A percentile compares a stretch with the other conserved stretches of the same genome.
Conservation (phyloP, 2,888 invertebrate species). For the Aspidiotus rigidus region DNA sequence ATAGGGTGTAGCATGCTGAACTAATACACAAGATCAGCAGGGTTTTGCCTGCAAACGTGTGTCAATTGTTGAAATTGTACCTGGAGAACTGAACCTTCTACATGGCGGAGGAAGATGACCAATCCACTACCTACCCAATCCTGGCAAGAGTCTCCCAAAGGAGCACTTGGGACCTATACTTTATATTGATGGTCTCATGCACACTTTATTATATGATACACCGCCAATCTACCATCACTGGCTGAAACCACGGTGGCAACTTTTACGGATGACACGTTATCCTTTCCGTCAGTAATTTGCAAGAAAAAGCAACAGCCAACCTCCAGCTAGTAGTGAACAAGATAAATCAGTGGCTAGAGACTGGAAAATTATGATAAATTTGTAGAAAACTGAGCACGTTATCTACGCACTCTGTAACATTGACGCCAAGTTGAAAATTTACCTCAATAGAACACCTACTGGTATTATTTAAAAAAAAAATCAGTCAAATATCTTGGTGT, state of each 20-base stretch:
- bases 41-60: not conserved
- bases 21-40: not conserved
- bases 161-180: not conserved
- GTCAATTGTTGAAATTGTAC: too few relatives aligned
- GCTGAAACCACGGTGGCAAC: not conserved
- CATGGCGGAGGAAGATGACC: not conserved
- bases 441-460: not conserved
- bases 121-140: not conserved
- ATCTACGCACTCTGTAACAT: not conserved
- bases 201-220: too few relatives aligned
- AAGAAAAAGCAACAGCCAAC: not conserved
- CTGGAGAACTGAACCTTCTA: too few relatives aligned
- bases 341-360: not conserved
- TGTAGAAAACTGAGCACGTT: not conserved
- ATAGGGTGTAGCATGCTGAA: not conserved
- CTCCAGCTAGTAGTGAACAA: not conserved
- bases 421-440: not conserved
- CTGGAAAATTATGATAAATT: too few relatives aligned
- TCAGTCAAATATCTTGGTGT: too few relatives aligned
- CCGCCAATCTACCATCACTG: not conserved
- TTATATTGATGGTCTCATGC: too few relatives aligned
- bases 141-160: not conserved
- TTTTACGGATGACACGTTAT: not conserved
- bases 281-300: not conserved
- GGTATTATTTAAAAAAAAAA: too few relatives aligned